A percentile compares a stretch with the other conserved stretches of the same genome.
phyloP scores from a whole-genome alignment of 2,888 invertebrate genomes.

The Aphidius colemani region DNA sequence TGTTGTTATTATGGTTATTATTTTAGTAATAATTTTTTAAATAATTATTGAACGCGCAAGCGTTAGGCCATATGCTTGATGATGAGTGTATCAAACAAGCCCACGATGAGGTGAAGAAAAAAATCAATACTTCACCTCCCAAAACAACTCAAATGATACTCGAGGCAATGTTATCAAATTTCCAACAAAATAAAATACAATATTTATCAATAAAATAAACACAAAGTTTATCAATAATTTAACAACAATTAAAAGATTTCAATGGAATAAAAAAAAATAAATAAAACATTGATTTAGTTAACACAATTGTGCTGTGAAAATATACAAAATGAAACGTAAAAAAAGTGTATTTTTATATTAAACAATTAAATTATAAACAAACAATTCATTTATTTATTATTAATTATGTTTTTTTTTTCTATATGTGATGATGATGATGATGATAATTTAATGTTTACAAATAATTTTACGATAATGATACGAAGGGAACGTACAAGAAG shows the following conservation, averaged over 20 bases:
- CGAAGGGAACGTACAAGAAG: too few relatives aligned
- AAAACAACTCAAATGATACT: background rate
- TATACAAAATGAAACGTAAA: too few relatives aligned
- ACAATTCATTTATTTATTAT: background rate
- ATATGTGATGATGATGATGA: too few relatives aligned
- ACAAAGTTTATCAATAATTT: background rate
- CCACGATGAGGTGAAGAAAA: background rate
- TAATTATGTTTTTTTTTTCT: too few relatives aligned
- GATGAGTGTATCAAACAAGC: background rate
- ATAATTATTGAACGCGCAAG: slow-evolving; percentile 5
- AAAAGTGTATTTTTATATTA: background rate
- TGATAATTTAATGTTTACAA: too few relatives aligned
- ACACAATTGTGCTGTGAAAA: too few relatives aligned
- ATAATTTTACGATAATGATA: too few relatives aligned
- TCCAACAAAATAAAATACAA: too few relatives aligned
- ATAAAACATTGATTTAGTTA: too few relatives aligned
- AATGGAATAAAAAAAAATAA: too few relatives aligned
- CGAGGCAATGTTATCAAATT: slow-evolving; percentile 1
- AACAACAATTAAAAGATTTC: background rate
- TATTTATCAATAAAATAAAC: background rate
- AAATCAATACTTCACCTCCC: slow-evolving; percentile 14
- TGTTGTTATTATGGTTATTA: background rate
- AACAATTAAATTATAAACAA: slow-evolving; percentile 1
- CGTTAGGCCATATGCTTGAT: background rate
- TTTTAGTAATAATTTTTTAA: background rate